Percentiles rank a stretch among this genome's conserved stretches.
Conservation (phyloP, 2,888 invertebrate species). For the Platerodrilus igneus region DNA sequence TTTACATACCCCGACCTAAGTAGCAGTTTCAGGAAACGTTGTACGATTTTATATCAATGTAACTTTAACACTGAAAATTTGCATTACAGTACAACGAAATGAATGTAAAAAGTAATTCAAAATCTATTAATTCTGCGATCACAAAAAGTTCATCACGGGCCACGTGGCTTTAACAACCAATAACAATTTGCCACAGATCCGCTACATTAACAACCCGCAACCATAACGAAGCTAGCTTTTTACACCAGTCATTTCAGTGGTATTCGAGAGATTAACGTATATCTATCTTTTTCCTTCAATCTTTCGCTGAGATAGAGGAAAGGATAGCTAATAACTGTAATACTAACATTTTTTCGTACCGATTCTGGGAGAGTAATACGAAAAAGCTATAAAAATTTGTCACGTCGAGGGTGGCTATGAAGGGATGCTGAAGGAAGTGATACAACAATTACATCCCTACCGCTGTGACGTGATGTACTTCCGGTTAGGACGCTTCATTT, state of each 20-base stretch:
- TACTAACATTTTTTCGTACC: slow-evolving; percentile 8
- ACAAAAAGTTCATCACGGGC: slow-evolving; percentile 36
- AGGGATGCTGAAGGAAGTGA: slow-evolving; percentile 35
- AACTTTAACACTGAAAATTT: neutral
- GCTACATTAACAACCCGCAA: slow-evolving; percentile 46
- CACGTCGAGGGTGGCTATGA: slow-evolving; percentile 39
- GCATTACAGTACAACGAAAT: neutral
- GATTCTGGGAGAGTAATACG: slow-evolving; percentile 36
- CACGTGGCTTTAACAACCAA: slow-evolving; percentile 47
- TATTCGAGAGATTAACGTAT: slow-evolving; percentile 1
- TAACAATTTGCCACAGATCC: slow-evolving; percentile 48
- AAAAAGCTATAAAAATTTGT: slow-evolving; percentile 46
- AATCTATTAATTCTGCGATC: slow-evolving; percentile 18
- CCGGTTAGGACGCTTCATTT: slow-evolving; percentile 32
- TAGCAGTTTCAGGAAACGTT: no score
- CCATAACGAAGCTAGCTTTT: slow-evolving; percentile 36
- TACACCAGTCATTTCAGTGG: slow-evolving; percentile 11
- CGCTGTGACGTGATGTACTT: slow-evolving; percentile 44
- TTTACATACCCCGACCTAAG: no score
- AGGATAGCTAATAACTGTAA: slow-evolving; percentile 5
- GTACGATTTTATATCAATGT: no score
- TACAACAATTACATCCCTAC: slow-evolving; percentile 44
- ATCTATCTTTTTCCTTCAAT: slow-evolving; percentile 9
- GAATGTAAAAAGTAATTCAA: slow-evolving; percentile 21
- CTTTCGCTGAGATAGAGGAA: neutral